Base-by-base conservation (phyloP, 1,140 invertebrate species). In the Zaprionus ghesquierei region DNA sequence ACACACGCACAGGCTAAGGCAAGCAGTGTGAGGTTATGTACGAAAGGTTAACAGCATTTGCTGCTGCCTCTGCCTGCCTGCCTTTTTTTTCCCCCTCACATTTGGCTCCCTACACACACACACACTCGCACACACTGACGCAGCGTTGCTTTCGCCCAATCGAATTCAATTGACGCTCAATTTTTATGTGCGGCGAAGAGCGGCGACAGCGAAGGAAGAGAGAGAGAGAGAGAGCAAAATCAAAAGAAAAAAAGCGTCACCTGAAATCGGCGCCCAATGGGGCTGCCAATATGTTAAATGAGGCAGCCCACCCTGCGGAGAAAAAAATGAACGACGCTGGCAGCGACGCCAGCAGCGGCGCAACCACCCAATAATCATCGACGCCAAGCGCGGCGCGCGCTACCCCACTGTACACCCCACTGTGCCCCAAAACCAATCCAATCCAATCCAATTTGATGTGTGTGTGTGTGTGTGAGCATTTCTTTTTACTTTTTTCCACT, bases 131-230 rank as follows among this genome's bases (percentile, higher is more conserved):
- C 55, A 29, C 53, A 66, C 46, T n/a, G n/a, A n/a, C n/a, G n/a
- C n/a, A 46, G 81, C 81, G 81, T 79, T 59, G 62, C 72, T 69
- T 75, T 86, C 76, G 84, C 73, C 89, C 89, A 91, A 91, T 91
- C 89, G 89, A 91, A 91, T 90, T 89, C 89, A 91, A 91, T 91
- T 90, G 89, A 90, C 89, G 80, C 89, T 84, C 89, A 84, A 90
- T 90, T 84, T 89, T 89, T 89, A 89, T 89, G 80, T 85, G 66
- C 74, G n/a, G n/a, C n/a, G n/a, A n/a, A n/a, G 53, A 50, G 55
- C 33, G 61, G 69, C 69, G 58, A 70, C 35, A 3, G 58, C 41
- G 65, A 33, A 58, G 50, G 51, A 58, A 61, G 23, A 44, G 58
- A 22, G 25, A 60, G 13, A 33, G 61, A 22, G 22, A 60, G 20